Evolutionary conservation across 2,888 invertebrate genomes (phyloP).

Genomic region (Phyto melanocephala): DNA sequence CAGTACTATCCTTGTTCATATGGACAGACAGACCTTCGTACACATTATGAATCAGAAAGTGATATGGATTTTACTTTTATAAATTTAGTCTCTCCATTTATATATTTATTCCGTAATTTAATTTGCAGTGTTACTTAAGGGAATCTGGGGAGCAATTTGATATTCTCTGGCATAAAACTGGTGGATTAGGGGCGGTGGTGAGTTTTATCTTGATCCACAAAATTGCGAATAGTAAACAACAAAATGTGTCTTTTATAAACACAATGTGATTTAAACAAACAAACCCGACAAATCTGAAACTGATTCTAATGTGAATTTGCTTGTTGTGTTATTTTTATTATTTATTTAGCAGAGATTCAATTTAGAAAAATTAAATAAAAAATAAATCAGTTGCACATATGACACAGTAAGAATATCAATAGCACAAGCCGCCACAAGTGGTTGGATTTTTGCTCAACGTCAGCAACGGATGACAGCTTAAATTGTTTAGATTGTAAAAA

Average conservation of each 20-base stretch:
- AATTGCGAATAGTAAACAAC: not conserved
- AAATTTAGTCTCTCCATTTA: no score
- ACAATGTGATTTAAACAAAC: constrained; percentile 16
- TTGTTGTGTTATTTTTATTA: not conserved
- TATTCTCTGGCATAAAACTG: no score
- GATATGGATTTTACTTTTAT: no score
- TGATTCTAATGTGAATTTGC: constrained; percentile 11
- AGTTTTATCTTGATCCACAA: not conserved
- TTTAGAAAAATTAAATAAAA: not conserved
- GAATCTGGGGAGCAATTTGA: no score
- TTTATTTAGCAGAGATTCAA: constrained; percentile 9
- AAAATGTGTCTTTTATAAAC: constrained; percentile 39
- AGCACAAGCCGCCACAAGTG: not conserved
- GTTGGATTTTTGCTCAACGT: not conserved
- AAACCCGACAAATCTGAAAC: not conserved
- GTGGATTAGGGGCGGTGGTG: no score
- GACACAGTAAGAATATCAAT: constrained; percentile 34
- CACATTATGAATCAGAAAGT: no score
- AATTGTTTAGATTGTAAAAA: not conserved
- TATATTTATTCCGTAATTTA: no score
- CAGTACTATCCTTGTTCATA: no score
- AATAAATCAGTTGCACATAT: not conserved
- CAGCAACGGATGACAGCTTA: not conserved
- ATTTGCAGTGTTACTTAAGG: no score
- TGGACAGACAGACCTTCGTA: no score